Evolutionary conservation across 2,888 invertebrate genomes (phyloP).

Genomic region (Latrodectus elegans): DNA sequence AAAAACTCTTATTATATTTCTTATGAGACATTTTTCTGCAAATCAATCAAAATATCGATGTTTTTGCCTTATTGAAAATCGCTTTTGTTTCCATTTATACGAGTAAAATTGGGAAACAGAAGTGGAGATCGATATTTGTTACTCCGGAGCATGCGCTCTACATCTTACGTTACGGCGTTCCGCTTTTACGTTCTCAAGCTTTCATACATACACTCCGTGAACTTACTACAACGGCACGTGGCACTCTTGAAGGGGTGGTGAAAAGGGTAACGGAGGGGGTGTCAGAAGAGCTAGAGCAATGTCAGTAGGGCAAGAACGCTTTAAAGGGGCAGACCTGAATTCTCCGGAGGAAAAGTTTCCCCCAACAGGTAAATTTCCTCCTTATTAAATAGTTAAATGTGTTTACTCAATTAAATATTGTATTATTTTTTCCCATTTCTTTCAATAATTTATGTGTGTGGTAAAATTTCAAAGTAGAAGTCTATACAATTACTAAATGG

Average conservation of each 20-base stretch:
- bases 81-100: neutral
- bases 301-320: neutral
- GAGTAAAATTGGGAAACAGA: neutral
- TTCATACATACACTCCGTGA: neutral
- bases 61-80: neutral
- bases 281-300: neutral
- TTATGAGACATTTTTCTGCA: too few species aligned
- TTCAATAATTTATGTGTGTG: too few species aligned
- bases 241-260: neutral
- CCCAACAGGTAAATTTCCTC: too few species aligned
- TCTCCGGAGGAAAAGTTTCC: too few species aligned
- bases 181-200: neutral
- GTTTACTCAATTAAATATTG: too few species aligned
- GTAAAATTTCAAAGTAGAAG: too few species aligned
- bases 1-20: too few species aligned
- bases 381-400: too few species aligned
- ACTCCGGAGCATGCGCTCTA: neutral
- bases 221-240: constrained; percentile 5
- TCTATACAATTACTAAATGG: too few species aligned
- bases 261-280: neutral
- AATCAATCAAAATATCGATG: too few species aligned
- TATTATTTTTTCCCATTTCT: too few species aligned
- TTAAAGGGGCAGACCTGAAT: too few species aligned
- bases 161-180: neutral
- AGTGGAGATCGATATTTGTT: neutral